Percentiles rank a stretch among this genome's conserved stretches.
These are phyloP conservation scores for Paradisaea rubra DNA, from an alignment of 2,113 vertebrate genomes.

Conservation along the genomic window DNA sequence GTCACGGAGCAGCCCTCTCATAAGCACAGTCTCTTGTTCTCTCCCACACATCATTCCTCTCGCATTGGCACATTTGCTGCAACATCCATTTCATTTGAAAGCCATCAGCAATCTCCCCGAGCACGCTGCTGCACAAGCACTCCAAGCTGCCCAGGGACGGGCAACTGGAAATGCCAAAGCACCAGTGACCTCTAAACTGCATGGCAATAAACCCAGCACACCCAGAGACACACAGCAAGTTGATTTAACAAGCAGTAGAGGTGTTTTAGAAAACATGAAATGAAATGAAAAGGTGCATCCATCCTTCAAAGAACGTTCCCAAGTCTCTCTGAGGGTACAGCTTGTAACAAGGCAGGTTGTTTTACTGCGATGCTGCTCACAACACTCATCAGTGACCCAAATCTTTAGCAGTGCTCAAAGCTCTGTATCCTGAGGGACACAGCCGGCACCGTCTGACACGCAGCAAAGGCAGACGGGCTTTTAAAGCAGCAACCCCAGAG, in stretches of 20 bases:
- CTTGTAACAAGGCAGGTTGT: neutral
- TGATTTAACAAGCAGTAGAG: neutral
- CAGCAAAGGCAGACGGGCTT: neutral
- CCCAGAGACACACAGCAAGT: neutral
- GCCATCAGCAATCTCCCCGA: neutral
- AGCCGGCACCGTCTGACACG: accelerated
- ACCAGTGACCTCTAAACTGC: neutral
- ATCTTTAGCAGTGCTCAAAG: neutral
- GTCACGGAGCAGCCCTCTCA: neutral
- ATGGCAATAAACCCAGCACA: neutral
- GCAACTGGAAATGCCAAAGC: neutral
- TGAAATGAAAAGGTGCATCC: neutral
- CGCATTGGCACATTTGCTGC: neutral
- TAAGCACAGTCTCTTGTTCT: neutral
- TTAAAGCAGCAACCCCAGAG: neutral
- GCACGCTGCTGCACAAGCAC: neutral
- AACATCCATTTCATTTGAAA: constrained; percentile 1
- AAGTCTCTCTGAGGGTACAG: neutral
- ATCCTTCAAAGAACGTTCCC: neutral
- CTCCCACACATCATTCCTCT: constrained; percentile 15
- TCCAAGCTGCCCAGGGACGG: neutral
- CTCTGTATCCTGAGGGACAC: neutral
- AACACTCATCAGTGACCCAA: neutral
- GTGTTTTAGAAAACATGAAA: neutral
- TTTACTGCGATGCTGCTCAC: neutral